Evolutionary conservation across 1,140 invertebrate genomes (phyloP).

Genomic region (Arctopsyche grandis): DNA sequence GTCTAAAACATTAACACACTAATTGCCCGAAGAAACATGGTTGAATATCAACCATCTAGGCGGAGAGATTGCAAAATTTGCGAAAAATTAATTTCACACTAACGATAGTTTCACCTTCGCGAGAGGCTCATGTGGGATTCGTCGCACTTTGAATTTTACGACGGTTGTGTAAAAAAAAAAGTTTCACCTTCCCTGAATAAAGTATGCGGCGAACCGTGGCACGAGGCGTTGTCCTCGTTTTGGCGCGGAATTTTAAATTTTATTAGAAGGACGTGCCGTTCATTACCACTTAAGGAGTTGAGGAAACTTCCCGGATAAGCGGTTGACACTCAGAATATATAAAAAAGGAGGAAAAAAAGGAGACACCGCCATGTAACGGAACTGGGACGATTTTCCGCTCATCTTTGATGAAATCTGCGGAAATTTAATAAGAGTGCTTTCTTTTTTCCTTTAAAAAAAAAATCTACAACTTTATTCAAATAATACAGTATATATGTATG

Average conservation of each 20-base stretch:
- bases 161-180: slow-evolving; percentile 1
- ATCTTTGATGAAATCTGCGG: slow-evolving; percentile 25
- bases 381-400: slow-evolving; percentile 7
- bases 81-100: not conserved
- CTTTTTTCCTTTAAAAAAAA: not conserved
- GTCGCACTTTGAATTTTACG: not conserved
- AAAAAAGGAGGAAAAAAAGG: too few relatives aligned
- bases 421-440: slow-evolving; percentile 17
- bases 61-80: not conserved
- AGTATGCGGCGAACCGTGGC: not conserved
- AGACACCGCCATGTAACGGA: slow-evolving; percentile 2
- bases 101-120: not conserved
- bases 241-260: slow-evolving; percentile 21
- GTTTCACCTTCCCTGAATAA: not conserved
- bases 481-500: too few relatives aligned
- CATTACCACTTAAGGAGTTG: slow-evolving; percentile 17
- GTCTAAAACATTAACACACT: too few relatives aligned
- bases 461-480: too few relatives aligned
- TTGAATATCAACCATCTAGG: too few relatives aligned
- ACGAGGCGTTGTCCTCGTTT: not conserved
- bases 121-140: not conserved
- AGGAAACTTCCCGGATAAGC: slow-evolving; percentile 3
- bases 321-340: slow-evolving; percentile 5
- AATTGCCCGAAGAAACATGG: too few relatives aligned
- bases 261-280: slow-evolving; percentile 20